Conservation (phyloP, 1,140 invertebrate genomes). For the Zaprionus gabonicus region DNA sequence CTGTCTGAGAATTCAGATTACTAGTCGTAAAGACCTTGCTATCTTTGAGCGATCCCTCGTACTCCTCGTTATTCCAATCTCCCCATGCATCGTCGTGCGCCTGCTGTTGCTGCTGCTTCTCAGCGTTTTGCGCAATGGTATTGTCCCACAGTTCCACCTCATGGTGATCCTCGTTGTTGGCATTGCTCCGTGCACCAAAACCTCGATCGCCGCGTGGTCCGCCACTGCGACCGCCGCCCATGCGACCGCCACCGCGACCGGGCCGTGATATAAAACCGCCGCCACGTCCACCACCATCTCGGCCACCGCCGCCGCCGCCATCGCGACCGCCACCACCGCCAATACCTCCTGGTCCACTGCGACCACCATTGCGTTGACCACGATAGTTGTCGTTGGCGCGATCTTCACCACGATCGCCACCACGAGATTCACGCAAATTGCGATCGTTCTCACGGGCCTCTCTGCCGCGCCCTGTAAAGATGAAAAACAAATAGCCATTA, state of each 20-base stretch:
- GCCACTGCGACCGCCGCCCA: constrained; percentile 64
- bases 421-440: constrained; percentile 83
- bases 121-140: constrained; percentile 78
- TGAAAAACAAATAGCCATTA: neutral
- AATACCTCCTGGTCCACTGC: constrained; percentile 63
- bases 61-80: constrained; percentile 98
- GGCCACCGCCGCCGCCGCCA: constrained; percentile 85
- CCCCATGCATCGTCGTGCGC: constrained; percentile 82
- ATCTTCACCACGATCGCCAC: constrained; percentile 86
- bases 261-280: constrained; percentile 85
- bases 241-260: constrained; percentile 83
- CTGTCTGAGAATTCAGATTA: constrained; percentile 77
- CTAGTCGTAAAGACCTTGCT: constrained; percentile 97
- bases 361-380: constrained; percentile 83
- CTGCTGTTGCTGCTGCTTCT: constrained; percentile 79
- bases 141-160: constrained; percentile 86
- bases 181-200: constrained; percentile 80
- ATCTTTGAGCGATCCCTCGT: constrained; percentile 95
- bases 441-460: constrained; percentile 84
- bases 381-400: constrained; percentile 77
- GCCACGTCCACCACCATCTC: constrained; percentile 85
- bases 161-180: constrained; percentile 82
- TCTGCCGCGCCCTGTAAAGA: constrained; percentile 77
- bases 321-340: constrained; percentile 85
- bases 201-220: constrained; percentile 85